Conservation (phyloP, 2,888 invertebrate genomes). For the Hyposoter dolosus region DNA sequence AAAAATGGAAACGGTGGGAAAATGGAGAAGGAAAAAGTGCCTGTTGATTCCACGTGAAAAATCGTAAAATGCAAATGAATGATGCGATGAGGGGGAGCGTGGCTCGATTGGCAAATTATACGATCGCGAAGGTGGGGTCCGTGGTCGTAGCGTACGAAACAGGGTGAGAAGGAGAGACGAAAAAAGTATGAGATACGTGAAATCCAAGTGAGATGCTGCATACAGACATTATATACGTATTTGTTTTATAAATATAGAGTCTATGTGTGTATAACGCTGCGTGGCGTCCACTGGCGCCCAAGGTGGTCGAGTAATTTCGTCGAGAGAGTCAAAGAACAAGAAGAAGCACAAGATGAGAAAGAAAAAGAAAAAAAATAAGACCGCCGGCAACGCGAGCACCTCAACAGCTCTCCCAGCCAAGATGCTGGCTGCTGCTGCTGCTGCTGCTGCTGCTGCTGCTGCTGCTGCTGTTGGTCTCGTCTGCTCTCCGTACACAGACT, state of each 20-base stretch:
- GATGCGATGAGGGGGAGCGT: slow-evolving; percentile 66
- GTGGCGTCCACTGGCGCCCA: slow-evolving; percentile 80
- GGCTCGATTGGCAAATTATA: slow-evolving; percentile 83
- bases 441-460: slow-evolving; percentile 32
- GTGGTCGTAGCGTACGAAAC: slow-evolving; percentile 44
- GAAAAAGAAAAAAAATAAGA: slow-evolving; percentile 70
- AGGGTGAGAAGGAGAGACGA: slow-evolving; percentile 43
- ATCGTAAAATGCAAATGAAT: slow-evolving; percentile 84
- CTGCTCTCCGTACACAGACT: background rate
- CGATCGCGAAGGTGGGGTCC: slow-evolving; percentile 78
- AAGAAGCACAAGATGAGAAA: slow-evolving; percentile 48
- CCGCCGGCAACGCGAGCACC: slow-evolving; percentile 62
- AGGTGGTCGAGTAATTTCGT: slow-evolving; percentile 85
- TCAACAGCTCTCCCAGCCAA: slow-evolving; percentile 58
- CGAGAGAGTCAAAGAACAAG: slow-evolving; percentile 73
- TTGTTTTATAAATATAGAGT: slow-evolving; percentile 15
- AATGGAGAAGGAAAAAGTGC: slow-evolving; percentile 36
- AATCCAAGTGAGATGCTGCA: slow-evolving; percentile 43
- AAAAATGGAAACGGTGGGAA: background rate
- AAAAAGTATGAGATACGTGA: slow-evolving; percentile 62
- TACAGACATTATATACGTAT: slow-evolving; percentile 3
- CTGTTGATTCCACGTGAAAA: slow-evolving; percentile 82
- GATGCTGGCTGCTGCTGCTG: slow-evolving; percentile 13
- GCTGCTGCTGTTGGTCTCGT: slow-evolving; percentile 41
- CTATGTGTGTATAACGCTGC: slow-evolving; percentile 54